A percentile compares a stretch with the other conserved stretches of the same genome.
Evolutionary conservation across 2,797 vertebrate species (phyloP).

Genomic region (Allobates femoralis): DNA sequence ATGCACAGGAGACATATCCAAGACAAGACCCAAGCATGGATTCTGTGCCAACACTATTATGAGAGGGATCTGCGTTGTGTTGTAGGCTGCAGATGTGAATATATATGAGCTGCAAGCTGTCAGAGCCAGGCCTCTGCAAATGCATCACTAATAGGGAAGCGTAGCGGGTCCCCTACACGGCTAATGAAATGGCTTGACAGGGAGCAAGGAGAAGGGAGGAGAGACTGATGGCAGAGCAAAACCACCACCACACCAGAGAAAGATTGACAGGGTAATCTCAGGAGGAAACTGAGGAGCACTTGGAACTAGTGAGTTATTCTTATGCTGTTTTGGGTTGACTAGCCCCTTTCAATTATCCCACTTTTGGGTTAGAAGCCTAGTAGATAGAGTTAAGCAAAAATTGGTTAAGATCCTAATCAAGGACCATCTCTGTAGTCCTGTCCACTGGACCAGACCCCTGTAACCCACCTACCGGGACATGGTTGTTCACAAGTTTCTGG

Average conservation of each 20-base stretch:
- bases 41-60: neutral
- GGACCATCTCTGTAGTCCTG: too few relatives aligned
- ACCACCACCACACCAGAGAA: neutral
- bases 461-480: too few relatives aligned
- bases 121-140: constrained; percentile 42
- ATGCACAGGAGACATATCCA: neutral
- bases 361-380: too few relatives aligned
- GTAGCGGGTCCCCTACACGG: neutral
- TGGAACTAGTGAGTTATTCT: too few relatives aligned
- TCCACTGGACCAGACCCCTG: too few relatives aligned
- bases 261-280: constrained; percentile 17
- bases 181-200: constrained; percentile 45
- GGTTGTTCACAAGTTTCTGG: too few relatives aligned
- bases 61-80: neutral
- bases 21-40: neutral
- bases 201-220: constrained; percentile 63
- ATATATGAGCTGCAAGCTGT: constrained; percentile 38
- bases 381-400: too few relatives aligned
- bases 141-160: constrained; percentile 41
- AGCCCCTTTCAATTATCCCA: too few relatives aligned
- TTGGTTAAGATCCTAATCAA: too few relatives aligned
- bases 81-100: neutral
- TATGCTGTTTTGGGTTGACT: too few relatives aligned
- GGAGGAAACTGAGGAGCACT: too few relatives aligned
- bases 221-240: constrained; percentile 57